A percentile compares a stretch with the other conserved stretches of the same genome.
Conservation (phyloP, 2,888 invertebrate species). For the Troilus luridus region DNA sequence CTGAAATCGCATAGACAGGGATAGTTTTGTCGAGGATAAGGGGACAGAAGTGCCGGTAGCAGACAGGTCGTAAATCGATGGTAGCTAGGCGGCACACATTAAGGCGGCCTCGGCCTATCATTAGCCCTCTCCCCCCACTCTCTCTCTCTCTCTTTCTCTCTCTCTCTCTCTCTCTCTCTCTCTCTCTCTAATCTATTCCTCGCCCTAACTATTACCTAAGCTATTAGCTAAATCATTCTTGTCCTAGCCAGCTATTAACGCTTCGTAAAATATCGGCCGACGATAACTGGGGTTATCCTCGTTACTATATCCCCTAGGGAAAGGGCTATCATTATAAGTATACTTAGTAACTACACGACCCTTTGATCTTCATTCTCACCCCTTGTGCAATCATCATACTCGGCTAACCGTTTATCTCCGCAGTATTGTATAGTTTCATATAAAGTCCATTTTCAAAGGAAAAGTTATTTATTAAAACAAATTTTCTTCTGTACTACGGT, state of each 20-base stretch:
- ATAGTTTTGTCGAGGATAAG: neutral
- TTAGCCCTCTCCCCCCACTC: constrained; percentile 22
- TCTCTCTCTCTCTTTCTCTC: no score
- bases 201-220: constrained; percentile 51
- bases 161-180: neutral
- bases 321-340: neutral
- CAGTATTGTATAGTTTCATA: no score
- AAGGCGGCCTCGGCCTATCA: constrained; percentile 44
- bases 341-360: neutral
- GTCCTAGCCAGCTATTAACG: neutral
- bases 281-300: constrained; percentile 17
- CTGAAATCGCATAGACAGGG: neutral
- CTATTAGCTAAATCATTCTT: constrained; percentile 39
- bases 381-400: neutral
- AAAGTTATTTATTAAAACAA: no score
- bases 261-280: constrained; percentile 18
- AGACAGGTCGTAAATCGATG: constrained; percentile 21
- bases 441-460: no score
- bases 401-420: neutral
- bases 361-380: neutral
- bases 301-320: neutral
- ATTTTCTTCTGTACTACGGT: no score
- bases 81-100: constrained; percentile 35
- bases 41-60: neutral
- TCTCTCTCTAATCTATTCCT: constrained; percentile 36